A percentile compares a stretch with the other conserved stretches of the same genome.
phyloP scores from a whole-genome alignment of 2,888 invertebrate species.

The Himalopsyche japonica region DNA sequence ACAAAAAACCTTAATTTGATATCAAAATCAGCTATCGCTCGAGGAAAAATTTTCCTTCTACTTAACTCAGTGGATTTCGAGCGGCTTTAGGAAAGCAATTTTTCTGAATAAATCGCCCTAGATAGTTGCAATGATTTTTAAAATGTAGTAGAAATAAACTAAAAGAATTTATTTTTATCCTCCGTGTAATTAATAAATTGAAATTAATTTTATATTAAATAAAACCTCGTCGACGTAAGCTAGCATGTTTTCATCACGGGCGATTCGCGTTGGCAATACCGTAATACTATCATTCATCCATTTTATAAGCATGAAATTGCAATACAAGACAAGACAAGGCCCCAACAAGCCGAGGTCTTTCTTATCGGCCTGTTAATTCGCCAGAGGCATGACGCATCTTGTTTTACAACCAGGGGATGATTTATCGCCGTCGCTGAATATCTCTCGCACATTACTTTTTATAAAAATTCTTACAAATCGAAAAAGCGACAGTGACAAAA shows the following conservation, averaged over 20 bases:
- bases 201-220: neutral
- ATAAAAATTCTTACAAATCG: neutral
- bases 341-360: slow-evolving; percentile 24
- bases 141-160: no score
- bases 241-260: neutral
- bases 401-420: slow-evolving; percentile 11
- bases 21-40: no score
- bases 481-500: neutral
- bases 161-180: no score
- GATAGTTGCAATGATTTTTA: no score
- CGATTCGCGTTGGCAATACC: neutral
- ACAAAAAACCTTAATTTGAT: no score
- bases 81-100: no score
- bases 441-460: neutral
- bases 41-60: no score
- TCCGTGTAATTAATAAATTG: no score
- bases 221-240: neutral
- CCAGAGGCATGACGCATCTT: slow-evolving; percentile 14
- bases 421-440: neutral
- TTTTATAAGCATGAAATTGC: slow-evolving; percentile 37
- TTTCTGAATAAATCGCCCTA: no score
- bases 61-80: no score
- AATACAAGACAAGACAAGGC: slow-evolving; percentile 21
- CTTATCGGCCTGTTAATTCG: slow-evolving; percentile 23
- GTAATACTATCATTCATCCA: slow-evolving; percentile 28